Percentiles rank a stretch among this genome's conserved stretches.
phyloP scores from a whole-genome alignment of 2,797 vertebrate genomes.

The Anableps anableps region DNA sequence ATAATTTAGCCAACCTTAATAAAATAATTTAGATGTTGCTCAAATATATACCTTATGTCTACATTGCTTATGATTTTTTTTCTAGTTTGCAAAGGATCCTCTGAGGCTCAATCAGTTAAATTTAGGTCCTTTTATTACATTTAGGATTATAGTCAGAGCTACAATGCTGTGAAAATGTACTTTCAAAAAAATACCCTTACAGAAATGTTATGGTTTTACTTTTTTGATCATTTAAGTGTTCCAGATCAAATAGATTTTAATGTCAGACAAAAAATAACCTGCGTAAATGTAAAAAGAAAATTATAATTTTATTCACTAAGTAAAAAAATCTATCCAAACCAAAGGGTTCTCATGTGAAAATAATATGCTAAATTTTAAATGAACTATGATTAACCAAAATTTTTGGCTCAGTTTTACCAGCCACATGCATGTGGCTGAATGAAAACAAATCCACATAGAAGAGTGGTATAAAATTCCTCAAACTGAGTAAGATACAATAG shows the following conservation, averaged over 20 bases:
- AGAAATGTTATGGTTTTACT: neutral
- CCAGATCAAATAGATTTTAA: neutral
- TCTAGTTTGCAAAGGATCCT: neutral
- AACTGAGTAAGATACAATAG: too few species aligned
- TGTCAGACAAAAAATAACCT: neutral
- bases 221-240: neutral
- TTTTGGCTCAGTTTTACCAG: neutral
- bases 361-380: neutral
- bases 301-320: neutral
- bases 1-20: slow-evolving; percentile 8
- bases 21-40: neutral
- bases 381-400: neutral
- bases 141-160: neutral
- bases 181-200: neutral
- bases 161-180: neutral
- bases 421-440: neutral
- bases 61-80: neutral
- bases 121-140: neutral
- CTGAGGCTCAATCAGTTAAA: neutral
- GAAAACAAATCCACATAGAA: too few species aligned
- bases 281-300: neutral
- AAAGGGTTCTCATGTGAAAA: neutral
- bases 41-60: neutral
- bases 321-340: neutral
- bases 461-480: too few species aligned